Base-by-base conservation (phyloP, 2,888 invertebrate species). In the Stenoptilia bipunctidactyla region DNA sequence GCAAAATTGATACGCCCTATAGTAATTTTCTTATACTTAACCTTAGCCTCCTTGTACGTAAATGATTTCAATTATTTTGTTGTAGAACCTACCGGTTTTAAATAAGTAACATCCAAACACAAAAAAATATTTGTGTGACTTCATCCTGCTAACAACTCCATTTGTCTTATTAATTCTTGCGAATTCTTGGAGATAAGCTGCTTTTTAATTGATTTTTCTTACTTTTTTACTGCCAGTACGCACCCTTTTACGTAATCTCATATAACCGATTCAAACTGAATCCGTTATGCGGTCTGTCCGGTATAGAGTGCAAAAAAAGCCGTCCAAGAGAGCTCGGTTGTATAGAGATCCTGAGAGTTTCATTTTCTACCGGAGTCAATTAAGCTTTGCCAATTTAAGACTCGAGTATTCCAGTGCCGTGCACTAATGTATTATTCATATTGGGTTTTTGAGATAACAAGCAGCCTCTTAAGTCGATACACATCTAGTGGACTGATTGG, bases 361-460 rank as follows among this genome's bases (percentile, higher is more conserved):
- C 76, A 79, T 79, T 82, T 77, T 70, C 66, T 77, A 69, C 69
- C 72, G 66, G 68, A 80, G 76, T 76, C 80, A 82, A 83, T 83
- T 83, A 83, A 82, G 71, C 71, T 66, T 71, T 57, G 72, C 76
- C 79, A 72, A 77, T 79, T 79, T 77, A 75, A 79, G 77, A 69
- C 69, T 52, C 63, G 60, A 53, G 60, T 63, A 66, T 66, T 64
- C 64, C 9, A 56, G 66, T 65, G 70, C 63, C 66, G 68, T 53
- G 61, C 61, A 64, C 75, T 77, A 63, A 82, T 83, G 83, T 75
- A 76, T 83, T 82, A 83, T 83, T 83, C 82, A 83, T 83, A 79
- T 72, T 74, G 74, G 74, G 77, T 73, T 77, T 80, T 79, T 80
- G 75, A 80, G 82, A 82, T 83, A 82, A 83, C 83, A 80, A 83